Evolutionary conservation across 2,113 vertebrate genomes (phyloP), one percentile per base, ranked within the genome.

Genomic region (Lasiurus borealis): DNA sequence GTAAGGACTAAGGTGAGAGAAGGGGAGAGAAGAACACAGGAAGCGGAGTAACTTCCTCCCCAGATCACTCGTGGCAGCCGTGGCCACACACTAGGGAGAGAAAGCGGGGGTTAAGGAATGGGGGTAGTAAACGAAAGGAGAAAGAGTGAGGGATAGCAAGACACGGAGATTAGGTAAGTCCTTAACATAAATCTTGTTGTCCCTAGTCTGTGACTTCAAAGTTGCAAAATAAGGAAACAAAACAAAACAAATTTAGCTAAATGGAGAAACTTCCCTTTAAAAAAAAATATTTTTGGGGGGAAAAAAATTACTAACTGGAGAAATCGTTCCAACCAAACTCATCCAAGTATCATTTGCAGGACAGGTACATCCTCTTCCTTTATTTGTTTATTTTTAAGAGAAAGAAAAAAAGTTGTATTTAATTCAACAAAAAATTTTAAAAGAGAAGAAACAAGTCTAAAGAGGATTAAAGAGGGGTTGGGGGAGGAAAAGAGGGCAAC

Each of bases 401-500:
- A 95, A 78, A 92, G 34, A 96, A 96, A 92, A 92, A 93, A 98
- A 95, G 98, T 98, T 99, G 98, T 97, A 98, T 98, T 99, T 97
- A 98, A 98, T 99, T 98, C 97, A 98, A 99, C 98, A 98, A 98
- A 92, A 97, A 97, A 44, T 11, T 68, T 29, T 9, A 86, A 88
- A 81, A 91, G 81, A 92, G 92, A 92, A 92, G 64, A 97, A 98
- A 98, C 23, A 95, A 98, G 91, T 98, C 92, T 98, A 98, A 98
- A 97, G 97, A 97, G 97, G 93, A 23, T 75, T 96, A 97, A 97
- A 97, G 97, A 88, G 21, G 10, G 91, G 93, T 36, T 92, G 77
- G 95, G 96, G 90, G 6, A 98, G 98, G 98, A 98, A 98, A 98
- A 98, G 98, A 97, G 98, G 99, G 98, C 98, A 99, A 99, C 99